phyloP scores from a whole-genome alignment of 2,113 vertebrate genomes.

The Tichodroma muraria region DNA sequence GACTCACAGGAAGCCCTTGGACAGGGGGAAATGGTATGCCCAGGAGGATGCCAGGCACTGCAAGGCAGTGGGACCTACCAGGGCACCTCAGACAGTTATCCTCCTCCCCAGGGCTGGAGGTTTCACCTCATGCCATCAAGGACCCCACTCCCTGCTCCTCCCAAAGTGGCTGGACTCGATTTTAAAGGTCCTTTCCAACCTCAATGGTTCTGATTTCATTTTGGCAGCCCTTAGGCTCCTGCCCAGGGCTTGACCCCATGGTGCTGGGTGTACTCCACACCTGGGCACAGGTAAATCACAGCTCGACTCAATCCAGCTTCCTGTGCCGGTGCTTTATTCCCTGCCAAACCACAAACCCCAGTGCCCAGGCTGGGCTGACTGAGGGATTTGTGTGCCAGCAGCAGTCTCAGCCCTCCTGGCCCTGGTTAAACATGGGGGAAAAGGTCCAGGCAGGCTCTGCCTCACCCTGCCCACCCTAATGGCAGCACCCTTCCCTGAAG shows the following conservation, averaged over 20 bases:
- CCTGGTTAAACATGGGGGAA: fast-evolving
- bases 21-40: background rate
- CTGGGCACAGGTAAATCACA: background rate
- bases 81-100: background rate
- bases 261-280: background rate
- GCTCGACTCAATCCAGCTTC: background rate
- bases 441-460: background rate
- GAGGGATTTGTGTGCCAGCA: background rate
- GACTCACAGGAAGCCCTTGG: background rate
- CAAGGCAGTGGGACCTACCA: fast-evolving
- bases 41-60: background rate
- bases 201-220: background rate
- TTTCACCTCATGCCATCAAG: background rate
- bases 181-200: background rate
- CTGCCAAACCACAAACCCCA: background rate
- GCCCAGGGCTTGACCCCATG: fast-evolving
- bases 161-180: fast-evolving
- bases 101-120: no score
- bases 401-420: background rate
- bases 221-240: background rate
- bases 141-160: background rate
- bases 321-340: background rate
- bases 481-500: background rate
- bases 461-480: background rate
- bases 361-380: background rate